These are phyloP conservation scores for Danio kyathit DNA, from an alignment of 2,797 vertebrate species.

Conservation along the genomic window DNA sequence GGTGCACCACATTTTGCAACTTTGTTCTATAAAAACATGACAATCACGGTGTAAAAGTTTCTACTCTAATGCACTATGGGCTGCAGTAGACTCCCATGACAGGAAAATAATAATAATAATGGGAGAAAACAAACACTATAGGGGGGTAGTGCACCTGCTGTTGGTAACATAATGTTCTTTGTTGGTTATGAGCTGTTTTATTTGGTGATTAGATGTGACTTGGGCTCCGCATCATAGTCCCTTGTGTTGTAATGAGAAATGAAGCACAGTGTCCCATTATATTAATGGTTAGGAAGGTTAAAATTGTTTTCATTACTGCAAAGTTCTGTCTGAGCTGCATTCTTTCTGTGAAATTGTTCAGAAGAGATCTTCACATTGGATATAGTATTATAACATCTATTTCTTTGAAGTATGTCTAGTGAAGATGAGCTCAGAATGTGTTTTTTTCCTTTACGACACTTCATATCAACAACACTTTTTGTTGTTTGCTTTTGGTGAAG, in stretches of 20 bases:
- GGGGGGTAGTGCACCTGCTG: not conserved
- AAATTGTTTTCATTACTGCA: constrained; percentile 59
- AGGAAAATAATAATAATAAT: not conserved
- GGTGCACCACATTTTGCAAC: not conserved
- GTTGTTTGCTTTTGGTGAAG: not conserved
- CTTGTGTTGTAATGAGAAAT: constrained; percentile 10
- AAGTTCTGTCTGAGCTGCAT: constrained; percentile 26
- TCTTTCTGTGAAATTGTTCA: not conserved
- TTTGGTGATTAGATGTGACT: constrained; percentile 42
- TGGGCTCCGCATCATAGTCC: not conserved
- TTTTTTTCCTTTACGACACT: not conserved
- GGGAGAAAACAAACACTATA: constrained; percentile 12
- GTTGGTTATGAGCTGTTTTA: constrained; percentile 21
- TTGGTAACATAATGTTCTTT: constrained; percentile 26
- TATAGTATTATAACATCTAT: not conserved
- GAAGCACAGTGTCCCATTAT: constrained; percentile 31
- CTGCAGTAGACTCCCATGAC: not conserved
- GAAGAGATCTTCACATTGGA: not conserved
- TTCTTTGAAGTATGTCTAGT: not conserved
- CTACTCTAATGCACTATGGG: not conserved
- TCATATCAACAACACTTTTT: not conserved
- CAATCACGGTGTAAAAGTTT: not conserved
- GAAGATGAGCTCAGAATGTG: not conserved
- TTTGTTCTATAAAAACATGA: not conserved
- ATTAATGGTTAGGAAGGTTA: constrained; percentile 2